Evolutionary conservation across 2,888 invertebrate species (phyloP).

Genomic region (Catocala sponsa): DNA sequence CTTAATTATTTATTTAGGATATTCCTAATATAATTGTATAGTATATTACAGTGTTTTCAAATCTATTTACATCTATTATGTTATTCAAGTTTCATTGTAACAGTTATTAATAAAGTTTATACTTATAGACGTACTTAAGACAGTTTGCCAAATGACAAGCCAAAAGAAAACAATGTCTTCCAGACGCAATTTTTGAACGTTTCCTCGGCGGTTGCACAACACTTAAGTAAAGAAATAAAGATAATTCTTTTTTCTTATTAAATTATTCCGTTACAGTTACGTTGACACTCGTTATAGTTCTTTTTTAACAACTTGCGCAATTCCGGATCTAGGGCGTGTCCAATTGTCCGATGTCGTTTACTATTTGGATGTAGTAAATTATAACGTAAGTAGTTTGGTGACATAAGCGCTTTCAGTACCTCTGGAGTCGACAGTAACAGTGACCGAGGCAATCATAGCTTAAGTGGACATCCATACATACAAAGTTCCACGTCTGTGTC

Average conservation of each 20-base stretch:
- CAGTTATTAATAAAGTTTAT: too few relatives aligned
- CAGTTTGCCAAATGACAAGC: background rate
- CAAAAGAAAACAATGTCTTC: constrained; percentile 14
- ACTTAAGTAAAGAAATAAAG: constrained; percentile 41
- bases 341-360: constrained; percentile 57
- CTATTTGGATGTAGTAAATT: constrained; percentile 58
- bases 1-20: too few relatives aligned
- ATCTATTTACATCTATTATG: too few relatives aligned
- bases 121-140: too few relatives aligned
- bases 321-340: constrained; percentile 70
- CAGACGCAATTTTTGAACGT: constrained; percentile 26
- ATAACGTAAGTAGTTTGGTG: constrained; percentile 51
- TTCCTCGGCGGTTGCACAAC: constrained; percentile 54
- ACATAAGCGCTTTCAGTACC: constrained; percentile 56
- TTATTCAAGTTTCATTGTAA: too few relatives aligned
- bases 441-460: constrained; percentile 13
- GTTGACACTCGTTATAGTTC: constrained; percentile 55
- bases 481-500: too few relatives aligned
- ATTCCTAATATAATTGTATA: too few relatives aligned
- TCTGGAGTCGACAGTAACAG: constrained; percentile 18
- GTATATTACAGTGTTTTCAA: too few relatives aligned
- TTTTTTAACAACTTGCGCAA: constrained; percentile 64
- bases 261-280: constrained; percentile 61
- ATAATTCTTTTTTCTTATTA: constrained; percentile 51
- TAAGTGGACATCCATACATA: background rate